Conservation (phyloP, 2,888 invertebrate genomes). For the Lymantria monacha region DNA sequence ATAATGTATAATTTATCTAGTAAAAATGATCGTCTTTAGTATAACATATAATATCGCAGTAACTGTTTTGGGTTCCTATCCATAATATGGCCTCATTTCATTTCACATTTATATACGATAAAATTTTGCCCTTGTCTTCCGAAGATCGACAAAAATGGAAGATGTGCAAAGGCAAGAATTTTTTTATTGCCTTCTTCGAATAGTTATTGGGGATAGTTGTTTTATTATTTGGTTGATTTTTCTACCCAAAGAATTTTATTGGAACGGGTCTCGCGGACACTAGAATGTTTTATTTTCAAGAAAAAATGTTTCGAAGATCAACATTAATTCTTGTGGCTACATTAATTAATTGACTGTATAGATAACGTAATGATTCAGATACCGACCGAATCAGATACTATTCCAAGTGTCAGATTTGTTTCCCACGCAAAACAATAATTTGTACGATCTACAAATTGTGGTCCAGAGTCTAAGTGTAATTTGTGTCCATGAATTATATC, state of each 20-base stretch:
- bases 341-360: background rate
- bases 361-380: too few relatives aligned
- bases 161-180: conserved; percentile 14
- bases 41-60: too few relatives aligned
- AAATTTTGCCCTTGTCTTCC: background rate
- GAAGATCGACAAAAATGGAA: conserved; percentile 7
- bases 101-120: background rate
- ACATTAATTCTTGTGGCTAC: conserved; percentile 8
- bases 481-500: too few relatives aligned
- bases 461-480: too few relatives aligned
- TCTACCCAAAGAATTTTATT: conserved; percentile 19
- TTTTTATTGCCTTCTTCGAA: conserved; percentile 25
- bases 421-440: too few relatives aligned
- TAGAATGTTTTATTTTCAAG: conserved; percentile 25
- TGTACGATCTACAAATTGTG: too few relatives aligned
- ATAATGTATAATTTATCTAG: too few relatives aligned
- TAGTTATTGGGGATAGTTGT: conserved; percentile 19
- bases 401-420: too few relatives aligned
- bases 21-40: too few relatives aligned
- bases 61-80: too few relatives aligned
- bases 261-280: conserved; percentile 12
- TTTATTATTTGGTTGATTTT: conserved; percentile 19
- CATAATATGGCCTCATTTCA: background rate
- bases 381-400: too few relatives aligned
- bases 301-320: conserved; percentile 20